Base-by-base conservation (phyloP, 2,797 vertebrate species). In the Brachyalestes nurse region DNA sequence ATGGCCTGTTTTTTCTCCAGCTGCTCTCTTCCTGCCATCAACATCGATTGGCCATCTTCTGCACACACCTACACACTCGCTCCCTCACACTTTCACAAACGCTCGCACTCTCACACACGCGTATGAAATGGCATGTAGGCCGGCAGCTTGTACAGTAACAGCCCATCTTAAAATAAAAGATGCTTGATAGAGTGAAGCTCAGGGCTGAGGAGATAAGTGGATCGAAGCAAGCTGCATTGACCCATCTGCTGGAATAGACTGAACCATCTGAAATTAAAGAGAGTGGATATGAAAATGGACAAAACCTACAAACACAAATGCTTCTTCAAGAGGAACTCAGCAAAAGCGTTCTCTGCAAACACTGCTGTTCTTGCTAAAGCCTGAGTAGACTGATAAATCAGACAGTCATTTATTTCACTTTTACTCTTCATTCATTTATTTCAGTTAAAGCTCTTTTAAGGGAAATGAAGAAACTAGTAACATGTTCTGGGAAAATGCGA, bases 41-140 rank as follows among this genome's bases (percentile, higher is more conserved):
- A 42, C 42, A 82, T 84, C 53, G 45, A 84, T 86, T 77, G 79
- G 45, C 53, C 73, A 76, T 77, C 65, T 66, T 45, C 60, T 78
- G 71, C 55, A 70, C 58, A 82, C 80, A 67, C 61, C 75, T 21
- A 65, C 62, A 80, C 38, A 61, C 73, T 61, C 3, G 28, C 53
- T 23, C 55, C 16, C 23, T 47, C 21, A 21, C 66, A 77, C 75
- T 69, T 28, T 28, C 28, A 28, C 72, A 73, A 47, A 38, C 55
- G 78, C 42, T 75, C 51, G 10, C 72, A 72, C 62, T 58, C 34
- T 72, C 23, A 67, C 45, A 42, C 51, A 51, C 45, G 69, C 42
- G 23, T 57, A 51, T 74, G 74, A 65, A 55, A 79, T n/a, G 71
- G 55, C 38, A 58, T 57, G 72, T 65, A 79, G 77, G 70, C 64